phyloP scores from a whole-genome alignment of 2,113 vertebrate species.

The Aegypius monachus region DNA sequence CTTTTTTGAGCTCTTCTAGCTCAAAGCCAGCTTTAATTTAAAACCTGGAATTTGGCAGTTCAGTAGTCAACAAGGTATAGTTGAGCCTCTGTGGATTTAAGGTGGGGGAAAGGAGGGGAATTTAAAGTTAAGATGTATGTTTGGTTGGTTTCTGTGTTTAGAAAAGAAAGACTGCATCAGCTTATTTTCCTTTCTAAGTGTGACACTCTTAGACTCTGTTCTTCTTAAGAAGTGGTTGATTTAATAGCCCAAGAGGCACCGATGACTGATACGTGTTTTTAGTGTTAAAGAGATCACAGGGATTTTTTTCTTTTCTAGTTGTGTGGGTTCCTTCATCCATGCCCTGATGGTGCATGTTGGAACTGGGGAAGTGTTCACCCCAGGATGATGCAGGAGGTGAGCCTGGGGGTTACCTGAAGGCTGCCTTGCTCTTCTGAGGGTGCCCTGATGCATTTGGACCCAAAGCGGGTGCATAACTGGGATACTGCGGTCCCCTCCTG shows the following conservation, averaged over 20 bases:
- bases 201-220: neutral
- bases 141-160: conserved; percentile 40
- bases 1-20: neutral
- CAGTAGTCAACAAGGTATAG: conserved; percentile 10
- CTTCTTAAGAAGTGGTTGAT: neutral
- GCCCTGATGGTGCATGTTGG: neutral
- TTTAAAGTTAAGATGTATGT: conserved; percentile 5
- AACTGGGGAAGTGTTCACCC: neutral
- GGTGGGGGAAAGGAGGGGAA: neutral
- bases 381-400: neutral
- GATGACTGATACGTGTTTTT: neutral
- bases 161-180: neutral
- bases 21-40: conserved; percentile 40
- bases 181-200: conserved; percentile 24
- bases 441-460: neutral
- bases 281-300: neutral
- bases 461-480: neutral
- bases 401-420: neutral
- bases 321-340: neutral
- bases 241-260: neutral
- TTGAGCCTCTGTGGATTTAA: conserved; percentile 26
- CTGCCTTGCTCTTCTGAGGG: neutral
- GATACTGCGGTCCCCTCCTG: neutral
- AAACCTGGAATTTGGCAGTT: conserved; percentile 14
- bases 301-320: neutral